Base-by-base conservation (phyloP, 2,113 vertebrate species). In the Probosciger aterrimus region DNA sequence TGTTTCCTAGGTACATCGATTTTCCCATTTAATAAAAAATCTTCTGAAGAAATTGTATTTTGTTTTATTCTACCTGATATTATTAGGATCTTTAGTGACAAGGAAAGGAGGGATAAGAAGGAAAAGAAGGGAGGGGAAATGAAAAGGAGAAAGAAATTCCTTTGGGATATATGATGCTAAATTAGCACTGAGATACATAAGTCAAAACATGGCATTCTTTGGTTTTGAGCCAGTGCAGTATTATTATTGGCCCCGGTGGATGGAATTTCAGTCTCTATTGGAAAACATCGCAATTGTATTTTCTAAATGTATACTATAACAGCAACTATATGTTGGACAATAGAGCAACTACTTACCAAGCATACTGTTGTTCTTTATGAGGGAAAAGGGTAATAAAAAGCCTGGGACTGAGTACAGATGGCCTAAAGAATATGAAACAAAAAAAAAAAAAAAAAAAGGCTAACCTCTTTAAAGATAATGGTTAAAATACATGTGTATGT, bases 211-310 rank as follows among this genome's bases (percentile, higher is more conserved):
- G 96, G 93, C 95, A 97, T 97, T 96, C 88, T 92, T 96, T 98
- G 97, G 92, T 82, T 89, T 77, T 88, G 50, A 74, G 96, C 96
- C 98, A 98, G 95, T 46, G 68, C 14, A 88, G 39, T 98, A 97
- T 98, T 98, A 93, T 97, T 97, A 95, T 97, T 98, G 98, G 98
- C 98, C 90, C 63, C 14, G 6, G 70, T 18, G 82, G 91, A 97
- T 91, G 97, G 97, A 98, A 98, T 96, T 96, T 95, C 90, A 93
- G 82, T 81, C 90, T 97, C 90, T 97, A 78, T 91, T 90, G 49
- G 96, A 97, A 97, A 96, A 95, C 89, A 97, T 84, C 97, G 89
- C 92, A 93, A 97, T 76, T 95, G 64, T 88, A 84, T 96, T 97
- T 96, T 96, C 86, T 89, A 96, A 97, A 96, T 86, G 50, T 59